Evolutionary conservation across 92 coral and sea anemone genomes (phyloP).

Genomic region (Phenganax stokvisi): DNA sequence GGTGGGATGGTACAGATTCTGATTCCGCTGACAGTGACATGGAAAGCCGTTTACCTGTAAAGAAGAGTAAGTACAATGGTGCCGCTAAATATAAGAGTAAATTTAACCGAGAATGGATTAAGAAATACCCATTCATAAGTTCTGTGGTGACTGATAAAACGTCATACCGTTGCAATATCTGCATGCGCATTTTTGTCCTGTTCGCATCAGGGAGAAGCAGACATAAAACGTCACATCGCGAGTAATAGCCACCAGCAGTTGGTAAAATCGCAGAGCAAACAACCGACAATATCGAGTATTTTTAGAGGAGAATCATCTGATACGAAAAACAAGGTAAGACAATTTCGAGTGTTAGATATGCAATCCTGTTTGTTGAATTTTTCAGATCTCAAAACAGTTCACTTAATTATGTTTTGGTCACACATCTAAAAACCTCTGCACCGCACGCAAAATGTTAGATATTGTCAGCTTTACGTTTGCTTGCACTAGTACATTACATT

Average conservation of each 20-base stretch:
- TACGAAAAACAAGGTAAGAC: slow-evolving; percentile 3
- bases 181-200: no score
- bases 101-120: slow-evolving; percentile 9
- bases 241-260: no score
- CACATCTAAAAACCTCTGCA: background rate
- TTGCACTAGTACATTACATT: no score
- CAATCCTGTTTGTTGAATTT: no score
- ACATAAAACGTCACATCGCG: no score
- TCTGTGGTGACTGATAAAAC: no score
- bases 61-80: slow-evolving; percentile 12
- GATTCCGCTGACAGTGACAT: slow-evolving; percentile 8
- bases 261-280: background rate
- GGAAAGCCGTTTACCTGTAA: slow-evolving; percentile 6
- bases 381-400: background rate
- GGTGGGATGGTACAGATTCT: slow-evolving; percentile 7
- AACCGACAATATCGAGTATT: background rate
- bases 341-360: background rate
- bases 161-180: background rate
- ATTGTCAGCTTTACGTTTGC: no score
- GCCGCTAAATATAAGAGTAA: slow-evolving; percentile 21
- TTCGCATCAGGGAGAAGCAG: no score
- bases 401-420: background rate
- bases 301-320: slow-evolving; percentile 15
- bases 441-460: no score
- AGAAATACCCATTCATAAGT: slow-evolving; percentile 13